Percentiles rank a stretch among this genome's conserved stretches.
Conservation (phyloP, 2,113 vertebrate species). For the Erinaceus europaeus region DNA sequence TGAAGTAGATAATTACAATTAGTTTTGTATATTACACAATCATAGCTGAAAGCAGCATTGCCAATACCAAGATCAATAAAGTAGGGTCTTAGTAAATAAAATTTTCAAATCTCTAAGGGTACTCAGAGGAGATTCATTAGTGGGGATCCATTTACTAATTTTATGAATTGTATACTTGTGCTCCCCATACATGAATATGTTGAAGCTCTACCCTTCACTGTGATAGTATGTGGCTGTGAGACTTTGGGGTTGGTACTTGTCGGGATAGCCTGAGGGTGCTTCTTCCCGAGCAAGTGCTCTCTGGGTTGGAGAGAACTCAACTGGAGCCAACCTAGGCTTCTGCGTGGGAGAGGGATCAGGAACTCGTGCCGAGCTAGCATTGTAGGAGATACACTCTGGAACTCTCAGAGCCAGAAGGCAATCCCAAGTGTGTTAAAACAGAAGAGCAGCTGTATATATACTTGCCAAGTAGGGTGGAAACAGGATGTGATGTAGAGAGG, state of each 20-base stretch:
- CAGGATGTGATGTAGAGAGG: no score
- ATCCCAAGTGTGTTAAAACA: no score
- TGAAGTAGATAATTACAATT: conserved; percentile 1
- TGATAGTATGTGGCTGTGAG: not conserved
- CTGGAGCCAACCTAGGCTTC: no score
- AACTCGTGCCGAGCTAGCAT: no score
- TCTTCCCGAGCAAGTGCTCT: no score
- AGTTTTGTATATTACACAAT: not conserved
- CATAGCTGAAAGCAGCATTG: conserved; percentile 30
- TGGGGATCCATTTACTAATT: not conserved
- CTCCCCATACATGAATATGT: not conserved
- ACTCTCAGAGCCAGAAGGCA: no score
- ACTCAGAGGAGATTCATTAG: not conserved
- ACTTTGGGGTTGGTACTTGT: not conserved
- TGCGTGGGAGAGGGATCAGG: no score
- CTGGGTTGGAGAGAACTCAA: no score
- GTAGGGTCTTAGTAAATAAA: not conserved
- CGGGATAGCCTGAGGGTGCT: no score
- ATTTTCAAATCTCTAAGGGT: not conserved
- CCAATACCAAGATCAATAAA: not conserved
- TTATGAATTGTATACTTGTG: not conserved
- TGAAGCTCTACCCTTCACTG: not conserved
- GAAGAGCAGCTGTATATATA: no score
- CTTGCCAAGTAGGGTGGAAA: no score
- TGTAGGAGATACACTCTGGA: no score